Conservation (phyloP, 2,797 vertebrate genomes). For the Sarcophilus harrisii region DNA sequence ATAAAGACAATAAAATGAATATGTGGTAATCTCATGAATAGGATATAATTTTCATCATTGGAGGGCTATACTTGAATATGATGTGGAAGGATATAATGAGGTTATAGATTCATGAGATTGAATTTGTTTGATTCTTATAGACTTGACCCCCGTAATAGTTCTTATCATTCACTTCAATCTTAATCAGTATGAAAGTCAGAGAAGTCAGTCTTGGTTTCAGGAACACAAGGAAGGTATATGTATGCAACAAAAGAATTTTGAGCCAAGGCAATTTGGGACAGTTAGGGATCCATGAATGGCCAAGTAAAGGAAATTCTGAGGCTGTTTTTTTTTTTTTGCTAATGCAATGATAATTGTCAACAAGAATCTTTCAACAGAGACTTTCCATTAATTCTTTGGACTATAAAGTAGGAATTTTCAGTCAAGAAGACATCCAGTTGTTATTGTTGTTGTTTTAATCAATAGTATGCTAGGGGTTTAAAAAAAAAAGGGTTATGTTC, state of each 20-base stretch:
- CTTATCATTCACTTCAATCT: background rate
- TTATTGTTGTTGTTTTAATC: background rate
- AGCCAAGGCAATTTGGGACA: background rate
- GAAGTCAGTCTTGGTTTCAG: background rate
- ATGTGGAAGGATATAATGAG: background rate
- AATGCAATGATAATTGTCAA: background rate
- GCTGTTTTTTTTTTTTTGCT: background rate
- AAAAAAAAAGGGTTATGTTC: background rate
- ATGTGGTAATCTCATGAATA: no score
- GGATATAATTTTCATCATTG: no score
- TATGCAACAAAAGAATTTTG: background rate
- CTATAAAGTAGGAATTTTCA: background rate
- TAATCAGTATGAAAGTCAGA: background rate
- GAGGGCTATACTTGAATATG: background rate
- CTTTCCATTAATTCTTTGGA: background rate
- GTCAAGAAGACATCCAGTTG: background rate
- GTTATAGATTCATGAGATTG: background rate
- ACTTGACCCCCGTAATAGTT: background rate
- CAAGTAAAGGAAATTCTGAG: background rate
- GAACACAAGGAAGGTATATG: background rate
- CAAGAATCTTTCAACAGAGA: background rate
- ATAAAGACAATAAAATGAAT: background rate
- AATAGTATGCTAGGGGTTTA: background rate
- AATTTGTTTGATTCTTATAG: background rate
- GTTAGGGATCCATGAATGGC: background rate